phyloP scores from a whole-genome alignment of 1,140 invertebrate species.

The Pogonomyrmex barbatus region DNA sequence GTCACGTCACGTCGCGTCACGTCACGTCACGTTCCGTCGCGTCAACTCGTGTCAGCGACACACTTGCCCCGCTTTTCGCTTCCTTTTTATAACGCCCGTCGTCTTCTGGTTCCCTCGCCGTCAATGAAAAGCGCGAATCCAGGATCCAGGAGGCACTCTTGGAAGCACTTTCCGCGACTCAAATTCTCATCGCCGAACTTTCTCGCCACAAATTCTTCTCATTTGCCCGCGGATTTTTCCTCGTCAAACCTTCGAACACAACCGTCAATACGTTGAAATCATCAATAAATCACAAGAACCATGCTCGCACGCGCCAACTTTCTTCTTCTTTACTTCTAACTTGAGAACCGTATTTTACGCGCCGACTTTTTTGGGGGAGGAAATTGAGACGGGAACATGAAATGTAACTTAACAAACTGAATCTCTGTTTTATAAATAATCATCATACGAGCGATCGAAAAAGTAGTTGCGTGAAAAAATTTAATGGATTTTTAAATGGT shows the following conservation, averaged over 20 bases:
- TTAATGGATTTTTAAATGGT: neutral
- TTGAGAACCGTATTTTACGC: neutral
- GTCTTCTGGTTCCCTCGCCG: slow-evolving; percentile 16
- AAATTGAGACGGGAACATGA: neutral
- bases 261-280: slow-evolving; percentile 36
- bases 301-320: neutral
- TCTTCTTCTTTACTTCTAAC: slow-evolving; percentile 15
- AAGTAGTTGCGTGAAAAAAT: too few species aligned
- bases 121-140: slow-evolving; percentile 21
- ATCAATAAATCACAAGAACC: slow-evolving; percentile 29
- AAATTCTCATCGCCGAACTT: slow-evolving; percentile 69
- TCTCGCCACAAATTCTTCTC: slow-evolving; percentile 31
- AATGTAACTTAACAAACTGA: slow-evolving; percentile 8
- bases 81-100: slow-evolving; percentile 29
- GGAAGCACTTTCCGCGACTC: slow-evolving; percentile 73
- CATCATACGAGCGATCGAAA: neutral
- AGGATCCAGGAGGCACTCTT: slow-evolving; percentile 59
- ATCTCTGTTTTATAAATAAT: neutral
- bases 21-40: slow-evolving; percentile 75
- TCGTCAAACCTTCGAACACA: slow-evolving; percentile 37
- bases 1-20: slow-evolving; percentile 76
- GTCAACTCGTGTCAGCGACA: slow-evolving; percentile 78
- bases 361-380: neutral
- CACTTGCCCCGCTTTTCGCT: slow-evolving; percentile 10
- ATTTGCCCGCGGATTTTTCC: neutral